Percentiles rank a stretch among this genome's conserved stretches.
Conservation (phyloP, 2,888 invertebrate genomes). For the Drosophila lutescens region DNA sequence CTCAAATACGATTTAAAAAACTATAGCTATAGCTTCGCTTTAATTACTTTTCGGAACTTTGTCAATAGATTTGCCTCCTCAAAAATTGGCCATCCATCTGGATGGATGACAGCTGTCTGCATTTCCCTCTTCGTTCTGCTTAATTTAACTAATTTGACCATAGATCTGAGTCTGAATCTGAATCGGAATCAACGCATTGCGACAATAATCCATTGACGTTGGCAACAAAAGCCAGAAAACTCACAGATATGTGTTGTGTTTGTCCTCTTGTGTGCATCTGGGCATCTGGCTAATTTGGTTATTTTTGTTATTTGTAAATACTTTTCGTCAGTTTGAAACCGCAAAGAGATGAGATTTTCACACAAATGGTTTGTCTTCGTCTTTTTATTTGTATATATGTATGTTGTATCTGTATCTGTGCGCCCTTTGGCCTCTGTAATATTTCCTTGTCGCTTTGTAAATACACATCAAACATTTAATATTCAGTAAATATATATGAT, state of each 20-base stretch:
- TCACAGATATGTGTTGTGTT: constrained; percentile 19
- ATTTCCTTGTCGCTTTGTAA: constrained; percentile 20
- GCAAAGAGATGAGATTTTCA: constrained; percentile 12
- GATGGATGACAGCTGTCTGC: not conserved
- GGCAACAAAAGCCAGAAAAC: constrained; percentile 8
- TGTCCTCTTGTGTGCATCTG: not conserved
- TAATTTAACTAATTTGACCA: constrained; percentile 9
- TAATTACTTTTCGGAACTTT: constrained; percentile 5
- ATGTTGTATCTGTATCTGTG: too few relatives aligned
- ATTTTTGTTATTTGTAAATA: constrained; percentile 17
- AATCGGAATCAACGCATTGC: not conserved
- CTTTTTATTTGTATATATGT: too few relatives aligned
- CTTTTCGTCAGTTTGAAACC: constrained; percentile 31
- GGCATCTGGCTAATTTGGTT: not conserved
- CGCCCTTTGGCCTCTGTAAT: constrained; percentile 28
- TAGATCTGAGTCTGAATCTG: not conserved
- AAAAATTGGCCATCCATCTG: not conserved
- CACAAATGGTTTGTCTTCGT: not conserved
- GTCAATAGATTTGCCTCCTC: not conserved
- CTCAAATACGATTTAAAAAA: constrained; percentile 20
- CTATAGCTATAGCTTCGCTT: constrained; percentile 16
- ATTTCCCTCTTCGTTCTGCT: not conserved
- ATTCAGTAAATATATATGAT: constrained; percentile 19
- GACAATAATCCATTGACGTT: constrained; percentile 1
- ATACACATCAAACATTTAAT: constrained; percentile 39